Base-by-base conservation (phyloP, 2,113 vertebrate species). In the Ammodytes dubius region DNA sequence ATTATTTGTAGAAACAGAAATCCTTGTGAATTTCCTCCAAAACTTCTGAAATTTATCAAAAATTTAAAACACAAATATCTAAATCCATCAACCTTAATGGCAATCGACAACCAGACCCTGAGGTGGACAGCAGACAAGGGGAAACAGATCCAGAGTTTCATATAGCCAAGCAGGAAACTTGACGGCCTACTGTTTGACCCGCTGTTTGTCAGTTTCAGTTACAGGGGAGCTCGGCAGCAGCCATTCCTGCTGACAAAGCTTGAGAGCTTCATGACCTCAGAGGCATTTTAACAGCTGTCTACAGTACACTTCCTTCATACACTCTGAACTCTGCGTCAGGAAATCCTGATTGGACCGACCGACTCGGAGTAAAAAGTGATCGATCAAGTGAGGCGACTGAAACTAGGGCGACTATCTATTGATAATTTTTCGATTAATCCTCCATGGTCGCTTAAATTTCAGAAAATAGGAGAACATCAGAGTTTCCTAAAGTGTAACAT, bases 261-360 rank as follows among this genome's bases (percentile, higher is more conserved):
- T 57, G 10, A 53, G 69, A 74, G 54, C 39, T 83, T 37, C 1
- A 10, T 63, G 52, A 70, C 54, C 49, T 49, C 43, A 69, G 37
- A 77, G 45, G 17, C 19, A 5, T 82, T 82, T 65, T 35, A 78
- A 60, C 65, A 78, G 60, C 82, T 68, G 82, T 70, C 71, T 70
- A 15, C 37, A 13, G n/a, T n/a, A n/a, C n/a, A n/a, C 64, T 64
- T 61, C 52, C 52, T 64, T 40, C 53, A 50, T 19, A 5, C 10
- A 37, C 5, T 10, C 60, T 13, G 19, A 0, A 6, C 69, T 69
- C n/a, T 50, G n/a, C n/a, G 14, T 56, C 50, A 12, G 35, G 7
- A 14, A 4, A 9, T 52, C 5, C 19, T 7, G 10, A 11, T 14
- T 2, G 19, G 4, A 57, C 49, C 10, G 4, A 57, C 49, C 10